These are phyloP conservation scores for Tonatia bakeri DNA, from an alignment of 2,113 vertebrate genomes.

Conservation along the genomic window DNA sequence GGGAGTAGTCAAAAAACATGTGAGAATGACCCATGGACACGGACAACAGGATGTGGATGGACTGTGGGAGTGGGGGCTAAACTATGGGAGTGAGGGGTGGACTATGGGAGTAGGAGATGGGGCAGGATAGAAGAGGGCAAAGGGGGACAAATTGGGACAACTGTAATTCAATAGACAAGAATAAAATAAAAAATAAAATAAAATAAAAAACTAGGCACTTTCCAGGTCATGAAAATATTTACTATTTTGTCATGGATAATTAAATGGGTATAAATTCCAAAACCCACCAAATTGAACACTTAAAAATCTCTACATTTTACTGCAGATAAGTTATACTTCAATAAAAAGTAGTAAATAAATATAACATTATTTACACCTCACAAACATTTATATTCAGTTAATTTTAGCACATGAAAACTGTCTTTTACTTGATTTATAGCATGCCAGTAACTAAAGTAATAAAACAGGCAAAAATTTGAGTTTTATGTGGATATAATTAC, in stretches of 20 bases:
- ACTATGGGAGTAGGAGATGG: too few relatives aligned
- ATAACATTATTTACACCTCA: background rate
- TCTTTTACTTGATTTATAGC: constrained; percentile 1
- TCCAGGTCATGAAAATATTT: background rate
- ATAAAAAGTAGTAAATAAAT: background rate
- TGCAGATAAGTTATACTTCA: background rate
- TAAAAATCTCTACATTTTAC: constrained; percentile 14
- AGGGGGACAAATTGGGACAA: too few relatives aligned
- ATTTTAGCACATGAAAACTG: background rate
- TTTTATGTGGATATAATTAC: background rate
- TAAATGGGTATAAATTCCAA: background rate
- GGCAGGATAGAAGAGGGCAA: too few relatives aligned
- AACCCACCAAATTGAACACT: background rate
- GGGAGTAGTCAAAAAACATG: too few relatives aligned
- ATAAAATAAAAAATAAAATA: too few relatives aligned
- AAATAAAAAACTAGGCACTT: background rate
- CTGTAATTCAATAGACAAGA: too few relatives aligned
- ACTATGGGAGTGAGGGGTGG: too few relatives aligned
- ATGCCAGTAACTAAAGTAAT: background rate
- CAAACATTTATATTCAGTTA: background rate
- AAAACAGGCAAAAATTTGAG: background rate
- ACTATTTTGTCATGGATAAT: background rate
- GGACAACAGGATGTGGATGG: too few relatives aligned
- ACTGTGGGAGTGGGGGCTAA: too few relatives aligned
- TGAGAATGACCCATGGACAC: too few relatives aligned